phyloP scores from a whole-genome alignment of 2,113 vertebrate species.

The Daboia siamensis region DNA sequence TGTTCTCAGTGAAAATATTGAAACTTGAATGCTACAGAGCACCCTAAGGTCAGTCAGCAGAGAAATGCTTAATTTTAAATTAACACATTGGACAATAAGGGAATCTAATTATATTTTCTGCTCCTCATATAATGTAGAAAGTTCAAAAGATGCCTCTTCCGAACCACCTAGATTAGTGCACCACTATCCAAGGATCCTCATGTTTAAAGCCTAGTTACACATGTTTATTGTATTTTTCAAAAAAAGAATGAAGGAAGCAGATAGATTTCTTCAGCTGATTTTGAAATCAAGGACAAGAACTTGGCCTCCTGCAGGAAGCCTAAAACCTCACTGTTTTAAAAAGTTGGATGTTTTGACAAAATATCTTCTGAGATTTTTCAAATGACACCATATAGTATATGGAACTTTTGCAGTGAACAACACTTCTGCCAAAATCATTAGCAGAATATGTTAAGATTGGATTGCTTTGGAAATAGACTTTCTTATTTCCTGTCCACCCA shows the following conservation, averaged over 20 bases:
- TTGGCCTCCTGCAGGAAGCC: constrained; percentile 30
- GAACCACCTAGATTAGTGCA: not conserved
- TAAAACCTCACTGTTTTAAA: constrained; percentile 52
- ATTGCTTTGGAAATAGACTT: constrained; percentile 61
- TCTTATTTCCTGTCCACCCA: constrained; percentile 62
- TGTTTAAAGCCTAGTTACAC: not conserved
- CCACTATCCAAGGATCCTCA: not conserved
- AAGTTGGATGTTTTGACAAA: constrained; percentile 49
- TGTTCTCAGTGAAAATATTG: not conserved
- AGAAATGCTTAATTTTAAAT: not conserved
- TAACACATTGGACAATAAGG: not conserved
- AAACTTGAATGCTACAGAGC: not conserved
- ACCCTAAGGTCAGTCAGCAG: not conserved
- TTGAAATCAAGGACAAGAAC: constrained; percentile 27
- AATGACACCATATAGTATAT: constrained; percentile 53
- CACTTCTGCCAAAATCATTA: constrained; percentile 65
- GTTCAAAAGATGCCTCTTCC: not conserved
- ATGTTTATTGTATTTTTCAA: not conserved
- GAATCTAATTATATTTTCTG: not conserved
- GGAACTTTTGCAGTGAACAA: constrained; percentile 52
- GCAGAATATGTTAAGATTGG: constrained; percentile 58
- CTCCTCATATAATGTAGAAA: not conserved
- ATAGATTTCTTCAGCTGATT: constrained; percentile 43
- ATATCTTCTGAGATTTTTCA: constrained; percentile 43
- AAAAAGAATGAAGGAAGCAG: constrained; percentile 23